Conservation (phyloP, 2,797 vertebrate genomes). For the Sebastes goodei region DNA sequence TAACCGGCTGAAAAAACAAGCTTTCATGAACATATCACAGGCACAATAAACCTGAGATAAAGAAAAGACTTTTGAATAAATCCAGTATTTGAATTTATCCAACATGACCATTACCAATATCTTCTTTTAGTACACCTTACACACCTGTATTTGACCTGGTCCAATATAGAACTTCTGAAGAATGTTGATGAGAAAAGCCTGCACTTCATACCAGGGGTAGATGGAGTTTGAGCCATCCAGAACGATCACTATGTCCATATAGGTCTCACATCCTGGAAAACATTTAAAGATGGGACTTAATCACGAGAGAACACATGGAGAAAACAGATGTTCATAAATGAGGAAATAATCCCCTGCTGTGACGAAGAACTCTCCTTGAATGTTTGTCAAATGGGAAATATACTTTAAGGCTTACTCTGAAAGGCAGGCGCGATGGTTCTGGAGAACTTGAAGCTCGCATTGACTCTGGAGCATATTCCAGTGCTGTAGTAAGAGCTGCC, state of each 20-base stretch:
- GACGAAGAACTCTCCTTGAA: neutral
- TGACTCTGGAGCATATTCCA: constrained; percentile 96
- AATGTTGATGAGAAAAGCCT: constrained; percentile 98
- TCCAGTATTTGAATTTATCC: neutral
- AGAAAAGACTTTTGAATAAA: neutral
- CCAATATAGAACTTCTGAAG: constrained; percentile 97
- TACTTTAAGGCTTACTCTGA: constrained; percentile 86
- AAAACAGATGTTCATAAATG: constrained; percentile 22
- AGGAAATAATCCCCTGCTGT: constrained; percentile 2
- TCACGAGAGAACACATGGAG: neutral
- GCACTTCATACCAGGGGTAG: constrained; percentile 98
- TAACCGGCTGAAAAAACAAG: neutral
- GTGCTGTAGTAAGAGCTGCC: constrained; percentile 99
- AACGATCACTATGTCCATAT: constrained; percentile 98
- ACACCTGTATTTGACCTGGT: constrained; percentile 97
- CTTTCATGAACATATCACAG: neutral
- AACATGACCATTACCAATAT: neutral
- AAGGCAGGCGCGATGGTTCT: constrained; percentile 95
- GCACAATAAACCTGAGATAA: neutral
- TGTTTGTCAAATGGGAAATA: constrained; percentile 1
- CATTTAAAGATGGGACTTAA: constrained; percentile 4
- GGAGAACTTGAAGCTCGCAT: constrained; percentile 96
- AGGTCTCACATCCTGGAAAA: constrained; percentile 93
- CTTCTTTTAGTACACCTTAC: neutral
- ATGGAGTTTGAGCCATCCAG: constrained; percentile 99